Conservation (phyloP, 2,797 vertebrate genomes). For the Eulemur mongoz region DNA sequence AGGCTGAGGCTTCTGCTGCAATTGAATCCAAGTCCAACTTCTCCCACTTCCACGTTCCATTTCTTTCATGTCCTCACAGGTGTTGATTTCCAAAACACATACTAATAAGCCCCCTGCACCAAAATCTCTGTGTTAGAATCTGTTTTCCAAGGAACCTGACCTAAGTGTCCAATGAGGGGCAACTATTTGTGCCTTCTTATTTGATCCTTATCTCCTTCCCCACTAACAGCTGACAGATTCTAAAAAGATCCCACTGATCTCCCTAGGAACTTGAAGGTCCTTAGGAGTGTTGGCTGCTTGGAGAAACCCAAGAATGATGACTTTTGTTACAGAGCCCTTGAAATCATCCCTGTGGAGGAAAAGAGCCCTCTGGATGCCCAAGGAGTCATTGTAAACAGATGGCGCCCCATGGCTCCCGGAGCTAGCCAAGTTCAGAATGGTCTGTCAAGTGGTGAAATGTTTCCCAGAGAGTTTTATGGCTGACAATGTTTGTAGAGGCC, state of each 20-base stretch:
- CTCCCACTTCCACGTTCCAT: not conserved
- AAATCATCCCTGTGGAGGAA: not conserved
- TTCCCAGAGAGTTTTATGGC: constrained; percentile 54
- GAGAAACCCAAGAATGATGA: not conserved
- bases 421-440: constrained; percentile 35
- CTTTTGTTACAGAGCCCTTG: not conserved
- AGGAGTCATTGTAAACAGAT: constrained; percentile 3
- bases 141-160: not conserved
- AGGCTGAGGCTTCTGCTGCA: not conserved
- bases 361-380: not conserved
- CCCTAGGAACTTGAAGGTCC: not conserved
- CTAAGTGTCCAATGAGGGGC: not conserved
- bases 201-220: not conserved
- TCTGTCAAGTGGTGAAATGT: constrained; percentile 53
- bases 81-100: not conserved
- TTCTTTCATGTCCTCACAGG: not conserved
- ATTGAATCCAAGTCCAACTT: not conserved
- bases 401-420: not conserved
- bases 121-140: not conserved
- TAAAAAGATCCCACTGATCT: not conserved
- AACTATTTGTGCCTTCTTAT: not conserved
- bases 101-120: not conserved
- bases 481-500: constrained; percentile 50
- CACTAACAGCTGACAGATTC: not conserved
- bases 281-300: not conserved